These are phyloP conservation scores for Cyclophora punctaria DNA, from an alignment of 2,888 invertebrate species.

Conservation along the genomic window DNA sequence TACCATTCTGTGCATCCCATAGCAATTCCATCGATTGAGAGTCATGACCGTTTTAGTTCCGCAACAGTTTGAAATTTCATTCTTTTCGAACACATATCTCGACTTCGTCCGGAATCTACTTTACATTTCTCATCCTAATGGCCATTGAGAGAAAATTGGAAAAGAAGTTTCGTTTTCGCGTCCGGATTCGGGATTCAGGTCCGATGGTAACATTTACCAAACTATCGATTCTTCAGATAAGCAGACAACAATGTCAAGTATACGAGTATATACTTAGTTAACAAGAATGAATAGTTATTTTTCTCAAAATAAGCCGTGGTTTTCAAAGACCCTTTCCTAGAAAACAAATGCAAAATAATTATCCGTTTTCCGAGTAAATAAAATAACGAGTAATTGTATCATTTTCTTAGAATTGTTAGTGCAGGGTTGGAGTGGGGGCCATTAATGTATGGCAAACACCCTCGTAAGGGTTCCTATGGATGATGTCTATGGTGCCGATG, in stretches of 20 bases:
- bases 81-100: constrained; percentile 70
- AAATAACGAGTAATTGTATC: not conserved
- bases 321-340: no score
- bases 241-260: constrained; percentile 24
- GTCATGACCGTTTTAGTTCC: constrained; percentile 37
- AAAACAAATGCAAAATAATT: no score
- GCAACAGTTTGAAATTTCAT: constrained; percentile 67
- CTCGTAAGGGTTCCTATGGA: constrained; percentile 61
- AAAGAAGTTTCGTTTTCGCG: constrained; percentile 64
- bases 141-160: constrained; percentile 74
- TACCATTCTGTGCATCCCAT: constrained; percentile 27
- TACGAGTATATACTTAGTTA: no score
- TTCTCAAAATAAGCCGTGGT: no score
- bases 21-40: constrained; percentile 35
- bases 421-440: constrained; percentile 45
- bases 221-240: constrained; percentile 38
- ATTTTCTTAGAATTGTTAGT: constrained; percentile 53
- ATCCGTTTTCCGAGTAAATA: not conserved
- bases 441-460: constrained; percentile 59
- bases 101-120: constrained; percentile 69
- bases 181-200: constrained; percentile 47
- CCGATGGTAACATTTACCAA: constrained; percentile 40
- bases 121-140: constrained; percentile 75
- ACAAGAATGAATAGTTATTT: no score
- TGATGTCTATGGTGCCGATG: constrained; percentile 69